These are phyloP conservation scores for Notamacropus eugenii DNA, from an alignment of 2,797 vertebrate species.

Conservation along the genomic window DNA sequence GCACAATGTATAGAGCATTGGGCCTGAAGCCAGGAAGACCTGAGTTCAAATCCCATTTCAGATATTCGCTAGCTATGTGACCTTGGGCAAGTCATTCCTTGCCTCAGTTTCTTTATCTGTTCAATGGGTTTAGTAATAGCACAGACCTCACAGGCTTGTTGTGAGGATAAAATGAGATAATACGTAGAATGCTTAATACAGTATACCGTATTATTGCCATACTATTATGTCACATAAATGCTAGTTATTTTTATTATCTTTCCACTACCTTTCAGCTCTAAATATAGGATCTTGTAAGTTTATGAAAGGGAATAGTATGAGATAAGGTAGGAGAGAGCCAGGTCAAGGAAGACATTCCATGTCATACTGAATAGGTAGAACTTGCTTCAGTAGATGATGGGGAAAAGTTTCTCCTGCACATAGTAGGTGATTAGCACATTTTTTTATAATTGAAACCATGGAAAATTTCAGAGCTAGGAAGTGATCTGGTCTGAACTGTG, in stretches of 20 bases:
- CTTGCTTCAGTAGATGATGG: not conserved
- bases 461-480: not conserved
- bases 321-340: not conserved
- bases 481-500: not conserved
- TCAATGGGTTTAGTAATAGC: not conserved
- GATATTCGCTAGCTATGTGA: not conserved
- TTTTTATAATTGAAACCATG: not conserved
- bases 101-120: not conserved
- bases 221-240: too few relatives aligned
- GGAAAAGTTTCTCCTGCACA: not conserved
- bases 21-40: not conserved
- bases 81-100: not conserved
- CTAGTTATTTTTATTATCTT: too few relatives aligned
- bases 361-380: not conserved
- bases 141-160: not conserved
- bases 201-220: too few relatives aligned
- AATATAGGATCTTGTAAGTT: not conserved
- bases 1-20: not conserved
- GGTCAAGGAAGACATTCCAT: not conserved
- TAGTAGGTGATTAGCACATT: not conserved
- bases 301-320: not conserved
- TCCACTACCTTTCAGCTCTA: not conserved
- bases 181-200: not conserved
- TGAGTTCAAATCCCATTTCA: not conserved
- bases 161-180: not conserved